Conservation (phyloP, 1,140 invertebrate genomes). For the Dreissena polymorpha region DNA sequence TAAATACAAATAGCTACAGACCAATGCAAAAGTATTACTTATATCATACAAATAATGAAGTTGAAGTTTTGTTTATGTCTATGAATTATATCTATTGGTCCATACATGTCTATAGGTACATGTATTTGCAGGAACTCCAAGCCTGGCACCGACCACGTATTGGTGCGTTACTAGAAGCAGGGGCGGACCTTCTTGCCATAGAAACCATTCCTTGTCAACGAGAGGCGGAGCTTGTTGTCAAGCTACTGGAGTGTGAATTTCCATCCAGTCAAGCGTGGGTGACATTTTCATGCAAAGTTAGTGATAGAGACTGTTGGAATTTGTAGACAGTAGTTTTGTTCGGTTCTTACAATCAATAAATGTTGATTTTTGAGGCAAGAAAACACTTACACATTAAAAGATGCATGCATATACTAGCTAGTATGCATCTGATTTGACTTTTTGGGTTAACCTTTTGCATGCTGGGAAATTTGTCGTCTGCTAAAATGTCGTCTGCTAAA, state of each 20-base stretch:
- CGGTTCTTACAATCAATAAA: not conserved
- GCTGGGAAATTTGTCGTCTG: no score
- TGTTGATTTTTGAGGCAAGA: no score
- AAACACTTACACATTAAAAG: no score
- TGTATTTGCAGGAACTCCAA: constrained; percentile 81
- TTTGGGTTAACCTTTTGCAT: no score
- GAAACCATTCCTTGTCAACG: constrained; percentile 93
- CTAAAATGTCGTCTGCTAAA: no score
- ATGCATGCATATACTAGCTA: no score
- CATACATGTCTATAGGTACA: not conserved
- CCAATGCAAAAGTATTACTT: no score
- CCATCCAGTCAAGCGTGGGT: constrained; percentile 89
- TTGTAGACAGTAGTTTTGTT: constrained; percentile 2
- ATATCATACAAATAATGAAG: no score
- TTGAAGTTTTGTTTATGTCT: no score
- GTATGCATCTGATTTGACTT: no score
- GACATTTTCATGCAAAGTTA: constrained; percentile 91
- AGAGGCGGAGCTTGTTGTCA: constrained; percentile 90
- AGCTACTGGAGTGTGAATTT: constrained; percentile 82
- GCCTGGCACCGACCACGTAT: constrained; percentile 92
- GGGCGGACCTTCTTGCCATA: constrained; percentile 90
- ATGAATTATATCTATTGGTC: no score
- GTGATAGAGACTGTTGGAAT: constrained; percentile 40
- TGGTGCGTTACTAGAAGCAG: constrained; percentile 86
- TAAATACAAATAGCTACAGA: no score